These are phyloP conservation scores for Ibycter americanus DNA, from an alignment of 2,797 vertebrate genomes.

Conservation along the genomic window DNA sequence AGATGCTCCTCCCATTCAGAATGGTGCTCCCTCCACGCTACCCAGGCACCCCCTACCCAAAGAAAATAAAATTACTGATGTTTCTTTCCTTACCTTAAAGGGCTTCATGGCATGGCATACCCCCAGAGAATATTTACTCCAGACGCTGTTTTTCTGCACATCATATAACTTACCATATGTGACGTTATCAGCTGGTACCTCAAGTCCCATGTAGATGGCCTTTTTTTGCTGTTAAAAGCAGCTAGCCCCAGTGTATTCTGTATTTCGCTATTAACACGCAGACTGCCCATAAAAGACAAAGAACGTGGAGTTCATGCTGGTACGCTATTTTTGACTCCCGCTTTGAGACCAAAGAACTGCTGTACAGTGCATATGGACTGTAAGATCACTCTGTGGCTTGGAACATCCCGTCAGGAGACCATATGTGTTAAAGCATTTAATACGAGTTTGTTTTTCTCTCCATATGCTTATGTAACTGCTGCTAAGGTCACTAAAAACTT, in stretches of 20 bases:
- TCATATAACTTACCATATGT: neutral
- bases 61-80: neutral
- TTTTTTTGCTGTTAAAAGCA: neutral
- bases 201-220: accelerated
- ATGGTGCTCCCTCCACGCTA: neutral
- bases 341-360: neutral
- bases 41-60: neutral
- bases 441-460: neutral
- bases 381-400: neutral
- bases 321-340: neutral
- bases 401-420: conserved; percentile 31
- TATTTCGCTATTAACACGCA: neutral
- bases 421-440: conserved; percentile 17
- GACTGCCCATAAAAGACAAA: neutral
- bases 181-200: neutral
- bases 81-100: neutral
- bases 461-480: conserved; percentile 9
- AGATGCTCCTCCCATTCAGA: neutral
- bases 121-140: neutral
- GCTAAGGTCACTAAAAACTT: conserved; percentile 8
- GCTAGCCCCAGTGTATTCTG: neutral
- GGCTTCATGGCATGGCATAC: neutral
- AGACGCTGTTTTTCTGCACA: accelerated
- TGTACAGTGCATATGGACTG: neutral
- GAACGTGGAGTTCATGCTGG: neutral